Conservation (phyloP, 2,888 invertebrate genomes). For the Sabatieria punctata region DNA sequence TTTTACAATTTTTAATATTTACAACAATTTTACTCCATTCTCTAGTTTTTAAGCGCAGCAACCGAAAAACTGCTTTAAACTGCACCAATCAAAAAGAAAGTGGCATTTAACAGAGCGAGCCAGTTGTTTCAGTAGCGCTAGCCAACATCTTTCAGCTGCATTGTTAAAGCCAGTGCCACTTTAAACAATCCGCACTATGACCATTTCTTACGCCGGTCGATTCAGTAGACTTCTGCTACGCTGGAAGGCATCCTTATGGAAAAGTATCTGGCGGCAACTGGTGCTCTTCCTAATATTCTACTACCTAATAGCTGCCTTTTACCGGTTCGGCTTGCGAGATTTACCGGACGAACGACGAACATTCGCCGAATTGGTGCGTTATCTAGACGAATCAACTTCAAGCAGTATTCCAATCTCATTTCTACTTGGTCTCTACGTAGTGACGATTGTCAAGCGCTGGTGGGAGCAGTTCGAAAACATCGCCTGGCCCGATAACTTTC, state of each 20-base stretch:
- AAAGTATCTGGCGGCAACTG: neutral
- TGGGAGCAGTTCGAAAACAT: constrained; percentile 12
- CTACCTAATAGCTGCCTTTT: neutral
- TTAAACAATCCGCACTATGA: too few relatives aligned
- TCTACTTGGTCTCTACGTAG: constrained; percentile 11
- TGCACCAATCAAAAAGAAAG: too few relatives aligned
- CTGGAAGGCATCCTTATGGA: neutral
- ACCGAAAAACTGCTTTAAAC: too few relatives aligned
- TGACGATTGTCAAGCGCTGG: constrained; percentile 10
- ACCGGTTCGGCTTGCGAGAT: neutral
- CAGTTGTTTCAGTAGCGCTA: too few relatives aligned
- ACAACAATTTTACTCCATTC: too few relatives aligned
- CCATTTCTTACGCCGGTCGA: neutral
- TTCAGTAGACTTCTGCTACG: neutral
- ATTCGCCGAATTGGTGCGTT: neutral
- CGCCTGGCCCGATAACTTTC: constrained; percentile 11
- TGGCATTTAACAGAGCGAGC: too few relatives aligned
- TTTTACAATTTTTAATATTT: too few relatives aligned
- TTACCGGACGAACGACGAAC: too few relatives aligned
- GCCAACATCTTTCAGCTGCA: too few relatives aligned
- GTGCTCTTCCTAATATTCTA: neutral
- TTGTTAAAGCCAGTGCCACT: too few relatives aligned
- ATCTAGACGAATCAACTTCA: constrained; percentile 1
- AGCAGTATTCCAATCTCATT: constrained; percentile 10
- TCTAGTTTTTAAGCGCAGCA: too few relatives aligned